Base-by-base conservation (phyloP, 2,797 vertebrate species). In the Anabacerthia variegaticeps region DNA sequence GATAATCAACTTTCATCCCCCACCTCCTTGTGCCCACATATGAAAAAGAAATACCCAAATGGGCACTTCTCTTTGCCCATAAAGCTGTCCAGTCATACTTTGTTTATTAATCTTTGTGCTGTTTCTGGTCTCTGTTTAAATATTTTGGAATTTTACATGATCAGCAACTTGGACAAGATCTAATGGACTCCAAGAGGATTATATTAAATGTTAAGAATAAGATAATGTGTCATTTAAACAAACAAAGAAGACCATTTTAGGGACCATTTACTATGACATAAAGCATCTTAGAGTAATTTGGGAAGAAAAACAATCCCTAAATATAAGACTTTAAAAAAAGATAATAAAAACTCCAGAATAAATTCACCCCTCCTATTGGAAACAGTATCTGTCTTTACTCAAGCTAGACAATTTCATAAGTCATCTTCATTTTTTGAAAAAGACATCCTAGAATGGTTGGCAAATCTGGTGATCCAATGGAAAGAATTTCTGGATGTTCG, bases 401-500 rank as follows among this genome's bases (percentile, higher is more conserved):
- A 92, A 92, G 46, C 65, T 85, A 69, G 58, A 61, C 16, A 74
- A 89, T 89, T 96, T 89, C 10, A 3, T 72, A 95, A 89, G 76
- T 69, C 14, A 1, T 88, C 73, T 91, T 93, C 49, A 58, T 72
- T 91, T 94, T 92, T 88, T 87, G 39, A 85, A 84, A 89, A 85
- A 94, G 85, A 61, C 49, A 84, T 81, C 58, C 51, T 91, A 96
- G 82, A 91, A 91, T 81, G 91, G 82, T 36, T 96, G 96, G 93
- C 92, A 96, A 78, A 91, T 86, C 69, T 2, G 0, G 48, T 34
- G 54, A 92, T 91, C 5, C 10, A 49, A 73, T 67, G 96, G 95
- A 96, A 96, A 96, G 92, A 96, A 95, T 96, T 96, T 96, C 76
- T 95, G 95, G 85, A 89, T 92, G 85, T 94, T 96, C 95, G 91